phyloP scores from a whole-genome alignment of 2,113 vertebrate species.

The Notechis scutatus region DNA sequence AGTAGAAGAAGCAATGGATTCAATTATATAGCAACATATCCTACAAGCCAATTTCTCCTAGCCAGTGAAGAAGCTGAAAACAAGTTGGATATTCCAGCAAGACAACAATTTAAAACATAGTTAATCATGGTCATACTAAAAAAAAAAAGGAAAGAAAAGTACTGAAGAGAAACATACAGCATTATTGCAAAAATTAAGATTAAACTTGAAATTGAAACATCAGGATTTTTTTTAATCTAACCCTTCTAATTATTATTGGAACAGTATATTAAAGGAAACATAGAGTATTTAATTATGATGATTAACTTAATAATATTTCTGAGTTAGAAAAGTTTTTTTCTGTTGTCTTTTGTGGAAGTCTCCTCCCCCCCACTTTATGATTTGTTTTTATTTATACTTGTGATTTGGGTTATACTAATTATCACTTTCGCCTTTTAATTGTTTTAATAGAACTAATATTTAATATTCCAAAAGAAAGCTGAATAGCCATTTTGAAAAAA shows the following conservation, averaged over 20 bases:
- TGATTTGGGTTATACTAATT: background rate
- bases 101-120: background rate
- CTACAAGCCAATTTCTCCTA: background rate
- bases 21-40: background rate
- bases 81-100: background rate
- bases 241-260: background rate
- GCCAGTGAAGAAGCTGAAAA: background rate
- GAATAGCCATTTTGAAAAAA: background rate
- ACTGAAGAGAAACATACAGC: background rate
- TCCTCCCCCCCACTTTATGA: background rate
- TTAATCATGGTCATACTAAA: background rate
- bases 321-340: background rate
- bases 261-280: background rate
- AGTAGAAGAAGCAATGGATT: background rate
- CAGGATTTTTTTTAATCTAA: background rate
- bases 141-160: background rate
- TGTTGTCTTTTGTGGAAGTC: background rate
- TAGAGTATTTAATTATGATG: background rate
- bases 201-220: background rate
- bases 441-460: background rate
- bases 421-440: background rate
- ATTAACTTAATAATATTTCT: background rate
- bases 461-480: background rate
- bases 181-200: background rate
- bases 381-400: background rate